phyloP scores from a whole-genome alignment of 2,888 invertebrate genomes.

The Apamea anceps region DNA sequence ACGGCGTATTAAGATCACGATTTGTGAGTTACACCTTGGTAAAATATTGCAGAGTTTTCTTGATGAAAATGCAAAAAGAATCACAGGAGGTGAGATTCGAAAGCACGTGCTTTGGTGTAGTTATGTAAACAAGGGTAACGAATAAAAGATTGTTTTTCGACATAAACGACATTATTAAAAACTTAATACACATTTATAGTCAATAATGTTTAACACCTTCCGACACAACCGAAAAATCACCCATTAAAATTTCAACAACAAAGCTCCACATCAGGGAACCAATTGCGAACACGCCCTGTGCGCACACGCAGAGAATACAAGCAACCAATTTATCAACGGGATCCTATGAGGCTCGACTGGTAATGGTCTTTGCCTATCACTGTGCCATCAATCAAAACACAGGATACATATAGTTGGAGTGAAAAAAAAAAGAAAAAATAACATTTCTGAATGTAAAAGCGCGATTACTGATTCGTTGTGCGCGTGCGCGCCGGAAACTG shows the following conservation, averaged over 20 bases:
- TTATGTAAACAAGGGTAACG: neutral
- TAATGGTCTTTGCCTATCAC: slow-evolving; percentile 85
- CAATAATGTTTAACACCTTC: slow-evolving; percentile 58
- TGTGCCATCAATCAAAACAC: slow-evolving; percentile 86
- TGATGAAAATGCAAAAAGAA: slow-evolving; percentile 5
- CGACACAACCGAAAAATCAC: slow-evolving; percentile 59
- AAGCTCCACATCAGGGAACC: slow-evolving; percentile 73
- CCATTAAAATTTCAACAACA: slow-evolving; percentile 68
- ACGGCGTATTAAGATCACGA: slow-evolving; percentile 49
- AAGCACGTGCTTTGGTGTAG: neutral
- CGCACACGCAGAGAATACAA: slow-evolving; percentile 80
- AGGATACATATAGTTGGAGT: slow-evolving; percentile 85
- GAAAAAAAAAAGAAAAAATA: slow-evolving; percentile 72
- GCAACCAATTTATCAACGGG: slow-evolving; percentile 81
- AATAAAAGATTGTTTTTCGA: neutral
- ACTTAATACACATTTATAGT: slow-evolving; percentile 47
- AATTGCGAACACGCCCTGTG: slow-evolving; percentile 77
- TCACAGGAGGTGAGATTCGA: neutral
- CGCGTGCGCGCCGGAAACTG: slow-evolving; percentile 86
- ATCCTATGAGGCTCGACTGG: slow-evolving; percentile 78
- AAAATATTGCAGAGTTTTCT: slow-evolving; percentile 2
- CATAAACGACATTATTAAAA: slow-evolving; percentile 42
- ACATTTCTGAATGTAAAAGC: slow-evolving; percentile 74
- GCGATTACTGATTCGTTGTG: slow-evolving; percentile 87
- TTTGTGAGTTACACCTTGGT: slow-evolving; percentile 18